phyloP scores from a whole-genome alignment of 2,113 vertebrate genomes.

The Colinus virginianus region DNA sequence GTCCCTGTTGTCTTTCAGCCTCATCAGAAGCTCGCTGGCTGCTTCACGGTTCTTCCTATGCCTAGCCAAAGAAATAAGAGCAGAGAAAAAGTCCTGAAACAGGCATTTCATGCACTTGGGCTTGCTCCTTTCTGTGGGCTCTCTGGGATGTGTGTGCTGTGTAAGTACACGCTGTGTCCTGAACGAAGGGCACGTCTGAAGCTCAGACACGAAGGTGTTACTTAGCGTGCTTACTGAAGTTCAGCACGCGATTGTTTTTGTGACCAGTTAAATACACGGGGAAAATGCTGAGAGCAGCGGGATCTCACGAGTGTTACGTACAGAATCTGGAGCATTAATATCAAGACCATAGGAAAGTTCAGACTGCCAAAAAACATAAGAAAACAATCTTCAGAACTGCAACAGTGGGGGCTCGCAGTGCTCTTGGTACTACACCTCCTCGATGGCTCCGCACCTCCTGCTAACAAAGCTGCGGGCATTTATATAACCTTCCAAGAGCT shows the following conservation, averaged over 20 bases:
- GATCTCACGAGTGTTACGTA: neutral
- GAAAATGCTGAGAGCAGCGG: neutral
- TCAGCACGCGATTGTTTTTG: neutral
- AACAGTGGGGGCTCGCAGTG: neutral
- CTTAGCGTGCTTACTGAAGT: neutral
- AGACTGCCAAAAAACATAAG: neutral
- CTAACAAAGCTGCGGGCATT: neutral
- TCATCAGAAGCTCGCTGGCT: slow-evolving; percentile 92
- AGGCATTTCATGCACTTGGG: neutral
- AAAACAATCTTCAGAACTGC: neutral
- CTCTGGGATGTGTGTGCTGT: neutral
- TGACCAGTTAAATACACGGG: neutral
- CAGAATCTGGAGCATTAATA: neutral
- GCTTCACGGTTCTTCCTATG: slow-evolving; percentile 95
- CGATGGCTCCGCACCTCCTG: neutral
- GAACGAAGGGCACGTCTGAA: neutral
- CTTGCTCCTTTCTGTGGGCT: neutral
- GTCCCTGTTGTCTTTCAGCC: slow-evolving; percentile 96
- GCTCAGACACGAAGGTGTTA: neutral
- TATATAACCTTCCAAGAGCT: neutral
- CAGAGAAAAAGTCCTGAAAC: neutral
- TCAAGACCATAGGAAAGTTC: neutral
- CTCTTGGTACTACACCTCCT: neutral
- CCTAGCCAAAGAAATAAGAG: slow-evolving; percentile 71
- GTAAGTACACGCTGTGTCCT: neutral